Evolutionary conservation across 2,888 invertebrate species (phyloP), one percentile per base, ranked within the genome.

Genomic region (Agrenia bidenticulata): DNA sequence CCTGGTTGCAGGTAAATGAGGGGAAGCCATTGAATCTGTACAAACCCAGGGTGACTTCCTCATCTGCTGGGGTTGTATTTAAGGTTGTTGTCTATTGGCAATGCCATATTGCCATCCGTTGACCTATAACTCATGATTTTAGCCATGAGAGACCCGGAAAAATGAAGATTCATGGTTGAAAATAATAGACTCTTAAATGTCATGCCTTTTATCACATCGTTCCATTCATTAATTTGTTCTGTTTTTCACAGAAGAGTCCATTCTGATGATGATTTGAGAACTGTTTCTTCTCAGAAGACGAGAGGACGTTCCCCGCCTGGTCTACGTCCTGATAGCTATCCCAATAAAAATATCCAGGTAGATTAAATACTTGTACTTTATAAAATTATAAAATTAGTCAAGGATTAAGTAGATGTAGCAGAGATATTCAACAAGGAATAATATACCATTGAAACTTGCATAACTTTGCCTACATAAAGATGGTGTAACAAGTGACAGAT

Each of bases 231-330:
- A 23, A 4, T 23, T 13, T 11, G 51, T 24, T 51, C 23, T n/a
- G 39, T 2, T 56, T 17, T 26, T 37, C 27, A 19, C 63, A 74
- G 76, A 59, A 67, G 76, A 66, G 74, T 69, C 50, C 73, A 74
- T 67, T 76, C 76, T 61, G 72, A 73, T 53, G 76, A 76, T 39
- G 70, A 76, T 51, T 58, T 76, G 17, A 42, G 67, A 56, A 19
- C 53, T 13, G 27, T 62, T 17, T 57, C 61, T 41, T 26, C 42
- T 27, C 53, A 27, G 39, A 32, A 57, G 49, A 54, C 51, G 32
- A 61, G 63, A 58, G 59, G 51, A 23, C 42, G 55, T 19, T 69
- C 69, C 24, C 69, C 69, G 39, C 60, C 69, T 13, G 58, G 58
- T 51, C 65, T 26, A 11, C 61, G 58, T 27, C 64, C 59, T 37